These are phyloP conservation scores for Orycteropus afer DNA, from an alignment of 2,113 vertebrate species.

Conservation along the genomic window DNA sequence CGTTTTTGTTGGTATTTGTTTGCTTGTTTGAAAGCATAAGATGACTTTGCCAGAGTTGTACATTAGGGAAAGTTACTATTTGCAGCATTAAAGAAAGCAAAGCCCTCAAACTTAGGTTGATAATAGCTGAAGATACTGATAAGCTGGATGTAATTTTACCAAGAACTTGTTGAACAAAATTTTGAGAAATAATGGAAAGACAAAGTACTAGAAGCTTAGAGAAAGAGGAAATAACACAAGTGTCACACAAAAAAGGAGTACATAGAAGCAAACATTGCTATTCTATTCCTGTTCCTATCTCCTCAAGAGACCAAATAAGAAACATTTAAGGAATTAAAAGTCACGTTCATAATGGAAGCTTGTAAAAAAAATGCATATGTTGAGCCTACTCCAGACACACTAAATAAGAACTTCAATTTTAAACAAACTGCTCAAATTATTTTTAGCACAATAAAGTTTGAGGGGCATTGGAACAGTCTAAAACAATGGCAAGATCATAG, in stretches of 20 bases:
- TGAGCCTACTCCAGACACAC: not conserved
- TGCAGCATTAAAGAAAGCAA: not conserved
- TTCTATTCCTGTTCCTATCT: not conserved
- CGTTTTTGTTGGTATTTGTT: not conserved
- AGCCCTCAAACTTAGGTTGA: not conserved
- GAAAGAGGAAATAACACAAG: conserved; percentile 10
- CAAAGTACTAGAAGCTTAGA: not conserved
- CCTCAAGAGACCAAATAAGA: not conserved
- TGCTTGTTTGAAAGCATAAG: not conserved
- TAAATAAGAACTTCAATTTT: not conserved
- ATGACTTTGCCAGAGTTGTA: not conserved
- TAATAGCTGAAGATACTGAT: not conserved
- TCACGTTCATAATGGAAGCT: not conserved
- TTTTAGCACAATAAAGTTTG: not conserved
- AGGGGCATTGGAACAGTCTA: not conserved
- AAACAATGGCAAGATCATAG: not conserved
- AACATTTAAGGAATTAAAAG: not conserved
- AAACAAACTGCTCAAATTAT: not conserved
- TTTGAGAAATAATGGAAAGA: conserved; percentile 28
- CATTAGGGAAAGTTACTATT: not conserved
- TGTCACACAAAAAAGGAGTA: not conserved
- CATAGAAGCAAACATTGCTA: not conserved
- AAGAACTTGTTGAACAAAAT: not conserved
- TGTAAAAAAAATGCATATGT: not conserved
- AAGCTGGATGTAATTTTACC: not conserved